phyloP scores from a whole-genome alignment of 2,888 invertebrate species.

The Erebia aethiops region DNA sequence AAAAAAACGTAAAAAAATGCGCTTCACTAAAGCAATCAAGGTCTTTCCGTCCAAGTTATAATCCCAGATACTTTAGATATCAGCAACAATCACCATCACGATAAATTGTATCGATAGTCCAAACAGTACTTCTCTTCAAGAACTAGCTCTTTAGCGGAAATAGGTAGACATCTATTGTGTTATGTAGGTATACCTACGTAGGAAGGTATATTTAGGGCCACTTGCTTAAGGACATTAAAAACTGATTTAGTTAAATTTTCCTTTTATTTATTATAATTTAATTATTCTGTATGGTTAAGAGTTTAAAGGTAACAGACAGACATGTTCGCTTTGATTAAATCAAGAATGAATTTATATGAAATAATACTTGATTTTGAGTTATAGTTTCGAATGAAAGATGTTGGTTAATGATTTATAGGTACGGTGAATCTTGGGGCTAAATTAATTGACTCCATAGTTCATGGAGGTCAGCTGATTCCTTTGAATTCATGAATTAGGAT shows the following conservation, averaged over 20 bases:
- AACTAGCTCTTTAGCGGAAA: not conserved
- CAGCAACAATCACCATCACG: no score
- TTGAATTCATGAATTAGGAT: not conserved
- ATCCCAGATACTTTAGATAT: conserved; percentile 8
- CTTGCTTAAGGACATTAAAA: no score
- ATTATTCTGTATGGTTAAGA: no score
- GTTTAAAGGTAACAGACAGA: no score
- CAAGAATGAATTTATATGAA: not conserved
- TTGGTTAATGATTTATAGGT: not conserved
- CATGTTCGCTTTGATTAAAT: no score
- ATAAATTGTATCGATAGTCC: not conserved
- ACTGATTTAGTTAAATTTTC: no score
- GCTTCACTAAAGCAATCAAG: not conserved
- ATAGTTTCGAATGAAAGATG: not conserved
- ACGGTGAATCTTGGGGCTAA: conserved; percentile 4
- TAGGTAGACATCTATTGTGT: not conserved
- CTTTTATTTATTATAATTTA: no score
- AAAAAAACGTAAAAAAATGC: not conserved
- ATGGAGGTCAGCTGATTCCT: conserved; percentile 7
- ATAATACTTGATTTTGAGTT: not conserved
- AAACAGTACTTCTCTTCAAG: conserved; percentile 10
- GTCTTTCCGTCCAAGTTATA: not conserved
- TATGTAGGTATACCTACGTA: no score
- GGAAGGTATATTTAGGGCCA: no score
- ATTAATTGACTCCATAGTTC: conserved; percentile 15